Evolutionary conservation across 2,888 invertebrate genomes (phyloP).

Genomic region (Perizoma flavofasciatum): DNA sequence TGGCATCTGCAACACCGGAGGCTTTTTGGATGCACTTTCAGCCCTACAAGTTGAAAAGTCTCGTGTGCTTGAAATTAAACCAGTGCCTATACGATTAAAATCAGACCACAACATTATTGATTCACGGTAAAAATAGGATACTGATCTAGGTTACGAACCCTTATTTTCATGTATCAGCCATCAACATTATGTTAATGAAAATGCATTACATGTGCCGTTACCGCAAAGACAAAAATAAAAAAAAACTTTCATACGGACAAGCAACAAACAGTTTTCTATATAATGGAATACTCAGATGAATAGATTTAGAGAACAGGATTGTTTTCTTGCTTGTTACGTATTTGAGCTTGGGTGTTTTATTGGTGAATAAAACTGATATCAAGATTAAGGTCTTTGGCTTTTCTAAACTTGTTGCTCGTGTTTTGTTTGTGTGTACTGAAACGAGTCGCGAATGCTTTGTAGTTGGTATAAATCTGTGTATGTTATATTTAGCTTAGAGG

Average conservation of each 20-base stretch:
- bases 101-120: too few relatives aligned
- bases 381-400: constrained; percentile 30
- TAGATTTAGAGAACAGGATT: constrained; percentile 45
- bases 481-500: background rate
- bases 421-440: constrained; percentile 17
- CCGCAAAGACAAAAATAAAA: background rate
- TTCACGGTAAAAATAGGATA: too few relatives aligned
- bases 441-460: constrained; percentile 17
- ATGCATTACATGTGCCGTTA: background rate
- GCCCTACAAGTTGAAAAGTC: too few relatives aligned
- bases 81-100: too few relatives aligned
- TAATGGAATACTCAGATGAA: constrained; percentile 25
- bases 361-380: constrained; percentile 35
- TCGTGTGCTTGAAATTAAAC: too few relatives aligned
- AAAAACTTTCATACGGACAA: constrained; percentile 16
- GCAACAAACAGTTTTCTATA: constrained; percentile 3
- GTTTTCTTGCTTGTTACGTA: constrained; percentile 41
- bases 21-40: too few relatives aligned
- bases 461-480: background rate
- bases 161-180: too few relatives aligned
- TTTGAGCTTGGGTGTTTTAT: constrained; percentile 40
- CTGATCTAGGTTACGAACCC: too few relatives aligned
- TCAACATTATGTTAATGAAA: too few relatives aligned
- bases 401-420: constrained; percentile 28
- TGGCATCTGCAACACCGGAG: too few relatives aligned